phyloP scores from a whole-genome alignment of 1,140 invertebrate genomes.

The Bradysia coprophila region DNA sequence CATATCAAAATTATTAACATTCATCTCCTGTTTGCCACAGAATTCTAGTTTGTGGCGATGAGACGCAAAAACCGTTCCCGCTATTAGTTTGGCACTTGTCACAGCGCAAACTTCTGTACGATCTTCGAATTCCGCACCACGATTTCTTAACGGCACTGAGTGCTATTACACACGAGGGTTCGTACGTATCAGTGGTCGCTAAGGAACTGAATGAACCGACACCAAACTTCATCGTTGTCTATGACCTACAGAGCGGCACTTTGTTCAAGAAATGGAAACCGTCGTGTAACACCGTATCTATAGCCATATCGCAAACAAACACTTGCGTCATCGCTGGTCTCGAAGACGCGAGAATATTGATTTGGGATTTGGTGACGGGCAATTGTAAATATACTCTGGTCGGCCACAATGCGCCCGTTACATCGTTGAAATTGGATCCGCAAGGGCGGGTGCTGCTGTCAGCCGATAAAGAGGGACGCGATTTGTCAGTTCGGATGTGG shows the following conservation, averaged over 20 bases:
- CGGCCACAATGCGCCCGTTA: conserved; percentile 58
- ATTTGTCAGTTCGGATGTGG: conserved; percentile 59
- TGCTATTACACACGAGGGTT: conserved; percentile 71
- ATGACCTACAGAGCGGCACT: conserved; percentile 81
- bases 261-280: conserved; percentile 83
- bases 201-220: conserved; percentile 64
- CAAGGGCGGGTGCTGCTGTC: conserved; percentile 48
- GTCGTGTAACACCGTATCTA: conserved; percentile 51
- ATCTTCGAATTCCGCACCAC: conserved; percentile 71
- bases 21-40: conserved; percentile 21
- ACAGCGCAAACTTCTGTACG: conserved; percentile 66
- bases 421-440: conserved; percentile 48
- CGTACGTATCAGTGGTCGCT: conserved; percentile 43
- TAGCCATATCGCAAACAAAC: conserved; percentile 62
- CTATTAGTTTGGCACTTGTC: conserved; percentile 73
- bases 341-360: conserved; percentile 60
- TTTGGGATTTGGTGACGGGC: conserved; percentile 78
- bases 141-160: conserved; percentile 69
- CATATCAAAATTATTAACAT: not conserved
- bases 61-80: conserved; percentile 79
- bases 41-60: conserved; percentile 74
- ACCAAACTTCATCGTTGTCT: conserved; percentile 78
- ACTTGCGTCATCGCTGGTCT: conserved; percentile 66
- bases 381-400: conserved; percentile 31
- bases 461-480: conserved; percentile 43